A percentile compares a stretch with the other conserved stretches of the same genome.
Evolutionary conservation across 2,797 vertebrate species (phyloP).

Genomic region (Rhabdomys pumilio): DNA sequence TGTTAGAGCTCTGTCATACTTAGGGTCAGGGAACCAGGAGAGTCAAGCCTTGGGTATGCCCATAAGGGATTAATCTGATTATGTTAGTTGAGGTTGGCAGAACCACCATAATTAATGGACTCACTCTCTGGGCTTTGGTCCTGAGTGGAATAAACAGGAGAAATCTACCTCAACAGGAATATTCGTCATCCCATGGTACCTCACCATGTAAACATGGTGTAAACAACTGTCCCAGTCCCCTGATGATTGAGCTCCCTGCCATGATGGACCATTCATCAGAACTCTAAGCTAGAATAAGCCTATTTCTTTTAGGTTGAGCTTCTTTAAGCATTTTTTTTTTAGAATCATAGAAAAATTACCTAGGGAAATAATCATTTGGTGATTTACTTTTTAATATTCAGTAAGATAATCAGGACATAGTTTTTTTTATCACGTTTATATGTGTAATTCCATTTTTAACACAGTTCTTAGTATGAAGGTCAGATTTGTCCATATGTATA

Average conservation of each 20-base stretch:
- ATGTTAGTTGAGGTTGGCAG: not conserved
- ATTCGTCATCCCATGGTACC: not conserved
- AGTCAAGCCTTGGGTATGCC: not conserved
- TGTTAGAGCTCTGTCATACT: too few relatives aligned
- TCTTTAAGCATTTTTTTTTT: not conserved
- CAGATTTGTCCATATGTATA: not conserved
- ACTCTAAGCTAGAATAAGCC: not conserved
- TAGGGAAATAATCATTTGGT: not conserved
- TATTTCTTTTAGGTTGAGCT: not conserved
- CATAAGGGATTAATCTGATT: not conserved
- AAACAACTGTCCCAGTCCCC: not conserved
- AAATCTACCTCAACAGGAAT: not conserved
- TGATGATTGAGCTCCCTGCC: not conserved
- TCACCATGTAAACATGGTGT: not conserved
- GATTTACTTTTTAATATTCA: not conserved
- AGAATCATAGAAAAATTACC: not conserved
- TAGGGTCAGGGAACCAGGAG: not conserved
- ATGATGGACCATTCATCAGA: not conserved
- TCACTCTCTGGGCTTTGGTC: not conserved
- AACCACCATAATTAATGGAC: not conserved
- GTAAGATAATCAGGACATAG: slow-evolving; percentile 12
- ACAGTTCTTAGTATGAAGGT: not conserved
- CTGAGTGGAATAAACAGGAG: not conserved
- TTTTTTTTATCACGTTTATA: not conserved
- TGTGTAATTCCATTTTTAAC: not conserved